Evolutionary conservation across 2,113 vertebrate genomes (phyloP), one percentile per base, ranked within the genome.

Genomic region (Pterocles gutturalis): DNA sequence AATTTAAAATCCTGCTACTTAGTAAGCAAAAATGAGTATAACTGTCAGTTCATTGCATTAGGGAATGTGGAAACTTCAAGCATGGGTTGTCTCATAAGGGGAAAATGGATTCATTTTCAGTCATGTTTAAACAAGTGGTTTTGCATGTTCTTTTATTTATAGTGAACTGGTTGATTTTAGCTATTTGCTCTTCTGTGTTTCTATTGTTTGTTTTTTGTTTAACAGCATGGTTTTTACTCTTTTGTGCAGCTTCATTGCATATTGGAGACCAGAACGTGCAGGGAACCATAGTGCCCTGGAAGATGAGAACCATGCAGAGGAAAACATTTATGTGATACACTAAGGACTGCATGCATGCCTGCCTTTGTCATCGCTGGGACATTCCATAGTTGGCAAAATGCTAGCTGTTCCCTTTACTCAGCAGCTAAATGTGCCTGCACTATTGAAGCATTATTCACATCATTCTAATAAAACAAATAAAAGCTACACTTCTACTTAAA

Each of bases 261-360:
- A 93, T 93, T 26, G 33, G 85, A 87, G 87, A 69, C 75, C 92
- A 71, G 55, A 36, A 73, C 57, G 9, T 77, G 4, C 41, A 41
- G 62, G 46, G n/a, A 90, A 19, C 55, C 91, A 62, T 3, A 86
- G 31, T 46, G 79, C 18, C 82, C 79, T 96, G 92, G 96, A 97
- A 88, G 71, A 96, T 17, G 96, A 95, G 34, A 73, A 18, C 54
- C 87, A 54, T 17, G 64, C 82, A 51, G 96, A 96, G 54, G 96
- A 97, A 69, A 97, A 97, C 17, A 4, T 96, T 88, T 96, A 97
- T 69, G 77, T 96, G 34, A 21, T 97, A 24, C 41, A 92, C 55
- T 96, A 88, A 96, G n/a, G 81, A 90, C 46, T 70, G 26, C 9
- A 31, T 41, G 31, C 38, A 13, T 46, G 33, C 33, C 71, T 70